Conservation (phyloP, 2,888 invertebrate species). For the Ganaspis brasiliensis region DNA sequence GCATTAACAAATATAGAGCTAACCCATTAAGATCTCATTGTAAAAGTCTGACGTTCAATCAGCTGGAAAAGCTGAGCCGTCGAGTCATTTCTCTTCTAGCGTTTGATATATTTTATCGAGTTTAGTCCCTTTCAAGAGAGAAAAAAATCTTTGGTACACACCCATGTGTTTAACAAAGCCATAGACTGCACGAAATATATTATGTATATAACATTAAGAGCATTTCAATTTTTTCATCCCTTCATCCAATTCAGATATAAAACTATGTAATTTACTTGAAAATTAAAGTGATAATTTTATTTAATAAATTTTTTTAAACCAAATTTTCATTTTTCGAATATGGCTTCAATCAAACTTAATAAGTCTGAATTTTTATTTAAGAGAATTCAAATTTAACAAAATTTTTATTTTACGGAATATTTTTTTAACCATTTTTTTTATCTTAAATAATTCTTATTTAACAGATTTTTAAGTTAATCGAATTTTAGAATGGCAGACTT, state of each 20-base stretch:
- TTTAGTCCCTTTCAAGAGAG: conserved; percentile 69
- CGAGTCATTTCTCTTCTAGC: conserved; percentile 69
- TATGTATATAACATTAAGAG: conserved; percentile 60
- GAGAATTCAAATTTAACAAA: too few relatives aligned
- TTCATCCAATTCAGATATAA: too few relatives aligned
- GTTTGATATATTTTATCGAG: conserved; percentile 72
- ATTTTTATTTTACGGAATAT: too few relatives aligned
- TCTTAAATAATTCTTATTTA: too few relatives aligned
- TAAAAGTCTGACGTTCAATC: conserved; percentile 36
- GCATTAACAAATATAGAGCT: conserved; percentile 19
- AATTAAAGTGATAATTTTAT: not conserved
- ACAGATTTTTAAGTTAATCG: too few relatives aligned
- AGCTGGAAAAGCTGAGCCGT: conserved; percentile 49
- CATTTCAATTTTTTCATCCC: not conserved
- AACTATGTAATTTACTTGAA: not conserved
- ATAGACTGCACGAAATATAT: conserved; percentile 77
- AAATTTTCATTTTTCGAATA: not conserved
- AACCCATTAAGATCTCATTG: conserved; percentile 15
- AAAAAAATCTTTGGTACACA: conserved; percentile 70
- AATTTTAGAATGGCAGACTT: too few relatives aligned
- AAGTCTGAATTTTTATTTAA: too few relatives aligned
- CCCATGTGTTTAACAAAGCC: conserved; percentile 73
- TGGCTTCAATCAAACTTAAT: too few relatives aligned
- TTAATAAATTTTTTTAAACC: too few relatives aligned
- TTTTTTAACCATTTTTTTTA: too few relatives aligned